Base-by-base conservation (phyloP, 1,140 invertebrate genomes). In the Lepidurus apus region DNA sequence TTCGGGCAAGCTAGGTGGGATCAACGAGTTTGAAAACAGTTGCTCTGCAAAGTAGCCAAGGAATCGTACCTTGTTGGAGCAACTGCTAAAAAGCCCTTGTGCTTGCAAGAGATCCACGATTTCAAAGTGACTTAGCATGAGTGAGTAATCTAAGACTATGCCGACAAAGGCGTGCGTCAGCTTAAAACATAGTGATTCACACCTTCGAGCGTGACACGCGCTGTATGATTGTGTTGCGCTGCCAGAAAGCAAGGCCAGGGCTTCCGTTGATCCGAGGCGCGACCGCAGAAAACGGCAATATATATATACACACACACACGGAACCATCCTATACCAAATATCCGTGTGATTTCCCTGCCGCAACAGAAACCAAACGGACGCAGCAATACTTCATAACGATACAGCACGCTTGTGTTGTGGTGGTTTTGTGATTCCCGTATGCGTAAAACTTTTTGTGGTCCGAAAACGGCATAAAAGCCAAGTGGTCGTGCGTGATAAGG, bases 191-290 rank as follows among this genome's bases (percentile, higher is more conserved):
- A 7, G 53, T 65, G 53, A 65, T 11, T 65, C 53, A 65, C 53
- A 65, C 53, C 53, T 65, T 65, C 17, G 53, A 65, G 53, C 53
- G 21, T 65, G 53, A 65, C 53, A 65, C 53, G 53, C 53, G 53
- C 53, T 65, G 53, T 65, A 13, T 65, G 53, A 65, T 65, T 65
- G 53, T 65, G 13, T 65, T 65, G 53, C 53, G 21, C 21, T 65
- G 53, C 53, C 53, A 65, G 53, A 65, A 13, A 65, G 53, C 53
- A 65, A 65, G 53, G 21, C 53, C 5, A 13, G 53, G 53, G 53
- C 53, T 65, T 65, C 53, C 53, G 13, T 65, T 65, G 53, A 17
- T 65, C 17, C 21, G 53, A 21, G 53, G 53, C 17, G 13, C 53
- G 53, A 65, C 13, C 53, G 53, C 53, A 21, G 13, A 13, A 65